Evolutionary conservation across 2,888 invertebrate genomes (phyloP), one percentile per base, ranked within the genome.

Genomic region (Morpho achilles): DNA sequence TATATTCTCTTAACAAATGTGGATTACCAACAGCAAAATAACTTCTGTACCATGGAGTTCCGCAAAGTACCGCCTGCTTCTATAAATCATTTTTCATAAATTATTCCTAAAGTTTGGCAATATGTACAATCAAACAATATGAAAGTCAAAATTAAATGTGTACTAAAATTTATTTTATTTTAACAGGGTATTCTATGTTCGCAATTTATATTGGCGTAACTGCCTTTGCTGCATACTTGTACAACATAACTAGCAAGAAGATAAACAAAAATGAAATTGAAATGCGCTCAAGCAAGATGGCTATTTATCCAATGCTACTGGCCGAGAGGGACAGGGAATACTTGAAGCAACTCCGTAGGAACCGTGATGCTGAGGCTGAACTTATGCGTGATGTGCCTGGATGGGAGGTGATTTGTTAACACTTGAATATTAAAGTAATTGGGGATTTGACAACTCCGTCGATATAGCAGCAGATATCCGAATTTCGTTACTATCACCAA

Each of bases 341-440:
- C 72, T 77, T 98, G 76, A 96, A 95, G 73, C 96, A 97, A 71
- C 72, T 96, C 44, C 92, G 95, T 55, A 92, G 91, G 59, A 96
- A 97, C 80, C 93, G 97, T 10, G 97, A 97, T 10, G 95, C 95
- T 65, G 98, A 98, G 83, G 91, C 92, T 1, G 94, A 96, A 58
- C 88, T 98, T 42, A 99, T 99, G 98, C 94, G 94, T 66, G 93
- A 98, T 80, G 96, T 97, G 9, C 95, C 96, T 59, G 96, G 95
- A 67, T 98, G 98, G 98, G 94, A 95, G 91, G 93, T 92, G 32
- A 51, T 22, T n/a, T 16, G 16, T 16, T 16, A 16, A 16, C 16
- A 16, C 16, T 16, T 16, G 16, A 1, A 16, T 16, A 16, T 1
- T 16, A 16, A 16, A 16, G 1, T 16, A 16, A 16, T 16, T 16